These are phyloP conservation scores for Thalassarche chlororhynchos DNA, from an alignment of 2,113 vertebrate genomes.

Conservation along the genomic window DNA sequence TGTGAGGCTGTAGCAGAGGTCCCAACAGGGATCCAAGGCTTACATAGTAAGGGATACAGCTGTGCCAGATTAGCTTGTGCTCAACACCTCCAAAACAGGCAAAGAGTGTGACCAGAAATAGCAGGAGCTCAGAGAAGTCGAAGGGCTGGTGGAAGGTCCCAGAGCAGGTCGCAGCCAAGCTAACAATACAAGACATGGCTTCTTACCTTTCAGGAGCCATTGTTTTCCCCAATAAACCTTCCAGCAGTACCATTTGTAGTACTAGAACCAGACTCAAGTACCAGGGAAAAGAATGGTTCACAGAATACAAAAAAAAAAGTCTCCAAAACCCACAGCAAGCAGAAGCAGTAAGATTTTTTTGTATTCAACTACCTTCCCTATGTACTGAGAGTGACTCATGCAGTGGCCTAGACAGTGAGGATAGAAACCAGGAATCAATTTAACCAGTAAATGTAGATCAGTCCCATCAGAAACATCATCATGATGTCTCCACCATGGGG, in stretches of 20 bases:
- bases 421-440: neutral
- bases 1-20: neutral
- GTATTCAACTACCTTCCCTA: neutral
- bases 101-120: neutral
- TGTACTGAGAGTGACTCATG: neutral
- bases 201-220: neutral
- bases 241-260: neutral
- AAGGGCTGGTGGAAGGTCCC: neutral
- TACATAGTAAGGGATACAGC: neutral
- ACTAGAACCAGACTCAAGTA: neutral
- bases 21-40: neutral
- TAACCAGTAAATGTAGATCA: neutral
- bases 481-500: neutral
- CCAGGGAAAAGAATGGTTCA: neutral
- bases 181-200: neutral
- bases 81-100: neutral
- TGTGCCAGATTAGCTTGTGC: neutral
- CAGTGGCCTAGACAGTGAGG: neutral
- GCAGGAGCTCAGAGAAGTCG: neutral
- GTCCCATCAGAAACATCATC: neutral
- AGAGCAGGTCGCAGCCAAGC: neutral
- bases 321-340: neutral
- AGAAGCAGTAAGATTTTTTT: neutral
- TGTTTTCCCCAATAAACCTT: neutral
- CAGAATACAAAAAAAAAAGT: neutral